Evolutionary conservation across 2,888 invertebrate species (phyloP).

Genomic region (Rhingia rostrata): DNA sequence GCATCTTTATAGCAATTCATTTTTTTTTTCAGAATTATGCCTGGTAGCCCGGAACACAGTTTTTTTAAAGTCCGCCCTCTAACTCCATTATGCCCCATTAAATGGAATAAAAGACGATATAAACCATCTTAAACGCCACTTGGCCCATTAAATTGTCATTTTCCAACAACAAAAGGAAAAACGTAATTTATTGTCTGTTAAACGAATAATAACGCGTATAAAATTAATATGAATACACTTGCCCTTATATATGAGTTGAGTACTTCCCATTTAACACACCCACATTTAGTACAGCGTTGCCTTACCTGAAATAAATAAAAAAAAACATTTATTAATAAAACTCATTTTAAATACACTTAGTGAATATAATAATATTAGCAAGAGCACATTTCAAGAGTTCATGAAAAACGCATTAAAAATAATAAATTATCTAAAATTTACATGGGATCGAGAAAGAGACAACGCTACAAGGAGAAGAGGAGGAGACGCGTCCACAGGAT

Average conservation of each 20-base stretch:
- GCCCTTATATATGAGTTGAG: slow-evolving; percentile 3
- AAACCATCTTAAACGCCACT: slow-evolving; percentile 47
- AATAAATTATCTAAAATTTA: slow-evolving; percentile 64
- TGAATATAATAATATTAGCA: slow-evolving; percentile 13
- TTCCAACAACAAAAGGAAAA: slow-evolving; percentile 18
- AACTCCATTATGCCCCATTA: slow-evolving; percentile 49
- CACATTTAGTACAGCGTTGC: background rate
- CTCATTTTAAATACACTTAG: slow-evolving; percentile 34
- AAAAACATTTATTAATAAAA: slow-evolving; percentile 5
- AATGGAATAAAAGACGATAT: slow-evolving; percentile 51
- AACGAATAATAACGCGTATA: slow-evolving; percentile 6
- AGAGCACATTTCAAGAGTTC: slow-evolving; percentile 38
- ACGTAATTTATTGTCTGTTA: slow-evolving; percentile 19
- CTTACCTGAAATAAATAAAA: slow-evolving; percentile 60
- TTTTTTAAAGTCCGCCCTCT: slow-evolving; percentile 8
- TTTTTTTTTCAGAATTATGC: slow-evolving; percentile 6
- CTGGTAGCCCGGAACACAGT: background rate
- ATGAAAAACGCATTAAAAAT: slow-evolving; percentile 61
- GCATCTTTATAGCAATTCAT: background rate
- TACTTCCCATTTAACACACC: background rate
- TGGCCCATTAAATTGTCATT: slow-evolving; percentile 56
- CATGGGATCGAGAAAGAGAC: background rate
- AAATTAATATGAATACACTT: slow-evolving; percentile 5
- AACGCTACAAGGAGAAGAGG: background rate
- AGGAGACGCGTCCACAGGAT: slow-evolving; percentile 18